Evolutionary conservation across 2,888 invertebrate genomes (phyloP), one percentile per base, ranked within the genome.

Genomic region (Microplitis deprimator): DNA sequence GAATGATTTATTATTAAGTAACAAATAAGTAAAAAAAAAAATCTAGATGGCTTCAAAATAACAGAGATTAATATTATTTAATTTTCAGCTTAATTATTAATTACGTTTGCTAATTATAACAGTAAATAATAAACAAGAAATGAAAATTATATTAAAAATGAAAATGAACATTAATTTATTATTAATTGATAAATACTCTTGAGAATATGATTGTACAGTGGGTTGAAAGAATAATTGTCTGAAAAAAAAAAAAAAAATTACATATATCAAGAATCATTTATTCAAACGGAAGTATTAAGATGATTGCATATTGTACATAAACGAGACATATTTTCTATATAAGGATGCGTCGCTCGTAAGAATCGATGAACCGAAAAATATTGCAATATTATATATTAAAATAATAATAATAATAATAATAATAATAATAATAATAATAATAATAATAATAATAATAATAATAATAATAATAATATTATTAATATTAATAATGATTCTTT

Each of bases 321-420:
- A 89, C 88, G 87, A 89, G 89, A 89, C 89, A 89, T 89, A 89
- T 89, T 89, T 89, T 89, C 89, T 89, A 89, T 89, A 89, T 89
- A 88, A 87, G 86, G 86, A 85, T 67, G 85, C 85, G 80, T 77
- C 85, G 71, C 39, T 62, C 61, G 62, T 68, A 68, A 77, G 73
- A 68, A 50, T 64, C 77, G 85, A 86, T 87, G 87, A 84, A 87
- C 88, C 87, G 87, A 88, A 84, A 87, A 89, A 88, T 87, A 89
- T 87, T 89, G 89, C 89, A 89, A 89, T 89, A 89, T 89, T 89
- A 89, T 89, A 50, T 50, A 50, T 50, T 50, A 50, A 50, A 50
- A 50, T 50, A 50, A 50, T 50, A 13, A 50, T 50, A 50, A 50
- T 50, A 50, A 6, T 50, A 13, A 29, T 29, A 1, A 20, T 20